Evolutionary conservation across 2,113 vertebrate species (phyloP).

Genomic region (Tachysurus vachellii): DNA sequence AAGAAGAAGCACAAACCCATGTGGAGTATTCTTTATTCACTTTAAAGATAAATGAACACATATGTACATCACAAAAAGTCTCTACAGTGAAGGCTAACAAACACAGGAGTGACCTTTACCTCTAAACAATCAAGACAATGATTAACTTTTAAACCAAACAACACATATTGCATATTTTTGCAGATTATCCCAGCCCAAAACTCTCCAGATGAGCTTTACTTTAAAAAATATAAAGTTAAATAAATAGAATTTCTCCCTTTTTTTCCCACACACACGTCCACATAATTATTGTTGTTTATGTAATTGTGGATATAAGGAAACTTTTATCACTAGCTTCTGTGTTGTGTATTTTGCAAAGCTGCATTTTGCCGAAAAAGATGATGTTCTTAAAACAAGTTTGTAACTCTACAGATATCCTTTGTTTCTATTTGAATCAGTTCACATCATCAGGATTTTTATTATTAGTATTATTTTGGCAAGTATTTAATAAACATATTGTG

Average conservation of each 20-base stretch:
- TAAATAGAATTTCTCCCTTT: constrained; percentile 57
- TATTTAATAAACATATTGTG: constrained; percentile 55
- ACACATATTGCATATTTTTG: constrained; percentile 67
- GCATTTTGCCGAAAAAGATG: constrained; percentile 28
- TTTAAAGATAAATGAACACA: constrained; percentile 63
- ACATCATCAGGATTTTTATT: constrained; percentile 36
- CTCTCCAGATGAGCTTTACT: constrained; percentile 47
- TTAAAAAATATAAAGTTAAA: constrained; percentile 63
- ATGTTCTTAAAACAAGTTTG: constrained; percentile 53
- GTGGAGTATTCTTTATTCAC: constrained; percentile 64
- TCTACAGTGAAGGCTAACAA: constrained; percentile 59
- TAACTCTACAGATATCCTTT: constrained; percentile 43
- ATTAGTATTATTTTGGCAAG: constrained; percentile 71
- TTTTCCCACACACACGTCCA: constrained; percentile 43
- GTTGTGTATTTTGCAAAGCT: constrained; percentile 47
- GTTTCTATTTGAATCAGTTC: background rate
- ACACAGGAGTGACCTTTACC: constrained; percentile 55
- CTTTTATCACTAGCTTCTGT: constrained; percentile 38
- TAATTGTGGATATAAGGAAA: constrained; percentile 47
- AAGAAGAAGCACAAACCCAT: constrained; percentile 38
- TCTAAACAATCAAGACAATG: constrained; percentile 55
- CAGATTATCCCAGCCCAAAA: constrained; percentile 49
- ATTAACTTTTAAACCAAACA: constrained; percentile 51
- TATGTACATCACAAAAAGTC: constrained; percentile 64
- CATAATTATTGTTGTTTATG: constrained; percentile 45